phyloP scores from a whole-genome alignment of 2,888 invertebrate genomes.

The Ornithoptera alexandrae region DNA sequence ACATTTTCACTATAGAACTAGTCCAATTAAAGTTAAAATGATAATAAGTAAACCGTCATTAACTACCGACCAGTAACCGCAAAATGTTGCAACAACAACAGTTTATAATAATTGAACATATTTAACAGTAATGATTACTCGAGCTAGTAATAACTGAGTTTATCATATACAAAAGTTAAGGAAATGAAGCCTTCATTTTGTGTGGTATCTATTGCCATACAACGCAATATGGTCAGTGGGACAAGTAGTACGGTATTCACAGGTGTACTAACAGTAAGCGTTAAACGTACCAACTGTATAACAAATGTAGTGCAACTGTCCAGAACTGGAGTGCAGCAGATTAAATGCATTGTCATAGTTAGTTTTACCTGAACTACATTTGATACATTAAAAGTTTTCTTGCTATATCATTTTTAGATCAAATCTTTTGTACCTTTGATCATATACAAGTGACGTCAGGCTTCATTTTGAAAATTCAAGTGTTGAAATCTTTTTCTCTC shows the following conservation, averaged over 20 bases:
- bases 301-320: conserved; percentile 6
- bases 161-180: not conserved
- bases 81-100: conserved; percentile 14
- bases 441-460: no score
- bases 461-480: no score
- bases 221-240: conserved; percentile 31
- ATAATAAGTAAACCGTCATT: conserved; percentile 13
- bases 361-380: not conserved
- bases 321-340: conserved; percentile 7
- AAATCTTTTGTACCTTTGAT: no score
- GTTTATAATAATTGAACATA: conserved; percentile 38
- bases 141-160: conserved; percentile 32
- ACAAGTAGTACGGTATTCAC: conserved; percentile 36
- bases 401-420: no score
- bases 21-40: conserved; percentile 3
- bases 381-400: no score
- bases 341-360: not conserved
- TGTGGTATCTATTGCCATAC: not conserved
- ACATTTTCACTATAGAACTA: not conserved
- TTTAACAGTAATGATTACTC: conserved; percentile 40
- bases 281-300: conserved; percentile 21
- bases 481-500: no score
- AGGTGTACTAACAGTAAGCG: conserved; percentile 36
- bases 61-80: conserved; percentile 17
- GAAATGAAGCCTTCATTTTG: conserved; percentile 4